phyloP scores from a whole-genome alignment of 1,140 invertebrate genomes.

The Trachelipus rathkii region DNA sequence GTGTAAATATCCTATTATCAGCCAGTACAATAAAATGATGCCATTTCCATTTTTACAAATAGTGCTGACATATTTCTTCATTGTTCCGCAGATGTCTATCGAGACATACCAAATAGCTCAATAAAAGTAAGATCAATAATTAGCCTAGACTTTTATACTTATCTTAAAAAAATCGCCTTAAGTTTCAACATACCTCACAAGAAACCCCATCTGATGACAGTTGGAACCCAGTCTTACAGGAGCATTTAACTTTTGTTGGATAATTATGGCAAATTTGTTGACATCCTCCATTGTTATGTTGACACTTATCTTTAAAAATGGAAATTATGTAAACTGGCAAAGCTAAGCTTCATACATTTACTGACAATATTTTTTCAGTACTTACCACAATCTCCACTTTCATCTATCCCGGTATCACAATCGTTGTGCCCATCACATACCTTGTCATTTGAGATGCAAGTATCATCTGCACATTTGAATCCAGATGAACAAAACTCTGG shows the following conservation, averaged over 20 bases:
- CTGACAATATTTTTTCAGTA: background rate
- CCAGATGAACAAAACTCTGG: slow-evolving; percentile 57
- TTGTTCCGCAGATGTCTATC: no score
- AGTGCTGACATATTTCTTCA: no score
- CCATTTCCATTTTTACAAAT: background rate
- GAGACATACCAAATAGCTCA: background rate
- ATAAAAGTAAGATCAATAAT: background rate
- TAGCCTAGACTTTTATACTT: background rate
- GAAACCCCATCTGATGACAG: no score
- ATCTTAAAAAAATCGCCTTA: background rate
- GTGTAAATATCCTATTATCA: background rate
- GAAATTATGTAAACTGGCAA: background rate
- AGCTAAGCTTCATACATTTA: background rate
- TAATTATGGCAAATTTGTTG: no score
- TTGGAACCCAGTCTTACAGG: no score
- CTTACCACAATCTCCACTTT: background rate
- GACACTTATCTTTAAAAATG: no score
- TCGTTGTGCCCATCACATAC: no score
- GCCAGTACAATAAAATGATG: background rate
- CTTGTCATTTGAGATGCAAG: no score
- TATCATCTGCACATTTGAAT: background rate
- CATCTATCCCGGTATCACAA: no score
- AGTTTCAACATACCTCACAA: no score
- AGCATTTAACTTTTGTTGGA: no score
- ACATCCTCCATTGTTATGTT: no score